A percentile compares a stretch with the other conserved stretches of the same genome.
Evolutionary conservation across 2,888 invertebrate species (phyloP).

Genomic region (Andricus quercusramuli): DNA sequence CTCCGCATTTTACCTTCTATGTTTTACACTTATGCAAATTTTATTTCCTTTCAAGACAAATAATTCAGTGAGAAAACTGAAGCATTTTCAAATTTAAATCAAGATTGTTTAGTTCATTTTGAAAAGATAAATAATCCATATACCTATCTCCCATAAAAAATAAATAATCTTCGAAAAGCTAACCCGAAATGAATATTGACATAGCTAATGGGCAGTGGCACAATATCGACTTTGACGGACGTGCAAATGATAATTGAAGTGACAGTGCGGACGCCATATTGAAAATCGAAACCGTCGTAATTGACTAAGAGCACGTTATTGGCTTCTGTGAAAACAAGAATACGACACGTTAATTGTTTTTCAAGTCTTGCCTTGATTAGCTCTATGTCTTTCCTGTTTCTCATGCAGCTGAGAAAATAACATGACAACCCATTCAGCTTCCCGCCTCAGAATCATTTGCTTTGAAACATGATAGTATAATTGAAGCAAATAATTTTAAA

Average conservation of each 20-base stretch:
- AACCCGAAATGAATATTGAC: slow-evolving; percentile 63
- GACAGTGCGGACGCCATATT: slow-evolving; percentile 43
- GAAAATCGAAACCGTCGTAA: slow-evolving; percentile 55
- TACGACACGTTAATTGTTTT: slow-evolving; percentile 67
- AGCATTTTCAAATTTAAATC: neutral
- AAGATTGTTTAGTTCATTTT: neutral
- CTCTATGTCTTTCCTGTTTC: slow-evolving; percentile 41
- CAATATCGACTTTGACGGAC: slow-evolving; percentile 55
- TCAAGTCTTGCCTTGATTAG: slow-evolving; percentile 56
- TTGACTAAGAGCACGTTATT: slow-evolving; percentile 58
- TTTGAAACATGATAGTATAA: slow-evolving; percentile 41
- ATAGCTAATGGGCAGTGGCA: slow-evolving; percentile 67
- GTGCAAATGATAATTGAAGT: slow-evolving; percentile 54
- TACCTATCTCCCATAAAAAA: neutral
- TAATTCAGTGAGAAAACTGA: neutral
- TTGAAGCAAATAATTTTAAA: neutral
- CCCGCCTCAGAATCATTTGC: slow-evolving; percentile 38
- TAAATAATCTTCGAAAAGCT: neutral
- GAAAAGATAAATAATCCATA: neutral
- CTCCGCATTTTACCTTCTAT: neutral
- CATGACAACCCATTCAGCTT: slow-evolving; percentile 55
- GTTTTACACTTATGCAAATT: slow-evolving; percentile 8
- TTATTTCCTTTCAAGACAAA: neutral
- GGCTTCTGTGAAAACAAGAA: slow-evolving; percentile 72
- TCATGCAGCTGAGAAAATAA: slow-evolving; percentile 73